A percentile compares a stretch with the other conserved stretches of the same genome.
phyloP scores from a whole-genome alignment of 2,797 vertebrate genomes.

The Enteromius anoplus region DNA sequence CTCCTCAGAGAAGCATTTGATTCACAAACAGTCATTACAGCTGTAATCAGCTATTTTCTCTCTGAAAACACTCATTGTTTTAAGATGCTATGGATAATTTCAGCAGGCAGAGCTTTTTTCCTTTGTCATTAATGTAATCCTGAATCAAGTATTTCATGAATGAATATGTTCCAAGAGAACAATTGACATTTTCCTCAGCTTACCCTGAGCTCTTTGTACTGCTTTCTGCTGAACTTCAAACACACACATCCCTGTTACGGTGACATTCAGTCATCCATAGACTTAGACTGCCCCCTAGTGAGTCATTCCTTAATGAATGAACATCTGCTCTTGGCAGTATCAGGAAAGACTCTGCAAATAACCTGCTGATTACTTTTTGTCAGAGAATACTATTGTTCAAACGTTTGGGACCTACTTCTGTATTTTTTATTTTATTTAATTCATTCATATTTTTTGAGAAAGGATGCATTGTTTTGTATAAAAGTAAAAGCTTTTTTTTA shows the following conservation, averaged over 20 bases:
- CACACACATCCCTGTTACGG: not conserved
- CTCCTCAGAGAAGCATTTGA: slow-evolving; percentile 51
- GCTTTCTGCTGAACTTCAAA: slow-evolving; percentile 25
- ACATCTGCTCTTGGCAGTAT: slow-evolving; percentile 40
- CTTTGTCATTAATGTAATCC: slow-evolving; percentile 23
- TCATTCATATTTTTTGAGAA: not conserved
- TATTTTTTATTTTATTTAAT: too few relatives aligned
- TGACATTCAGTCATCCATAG: slow-evolving; percentile 27
- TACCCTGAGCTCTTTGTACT: slow-evolving; percentile 36
- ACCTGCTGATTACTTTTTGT: slow-evolving; percentile 35
- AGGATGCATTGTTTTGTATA: not conserved
- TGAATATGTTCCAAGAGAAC: slow-evolving; percentile 22
- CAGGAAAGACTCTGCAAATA: slow-evolving; percentile 30
- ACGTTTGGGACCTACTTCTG: not conserved
- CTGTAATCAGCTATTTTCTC: slow-evolving; percentile 45
- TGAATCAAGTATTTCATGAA: slow-evolving; percentile 21
- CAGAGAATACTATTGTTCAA: not conserved
- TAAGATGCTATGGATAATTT: slow-evolving; percentile 30
- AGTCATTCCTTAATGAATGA: not conserved
- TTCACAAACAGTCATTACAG: slow-evolving; percentile 52
- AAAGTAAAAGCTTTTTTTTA: not conserved
- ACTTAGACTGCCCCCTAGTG: slow-evolving; percentile 58
- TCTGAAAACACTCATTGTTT: slow-evolving; percentile 40
- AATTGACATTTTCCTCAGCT: slow-evolving; percentile 37
- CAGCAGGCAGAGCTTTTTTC: slow-evolving; percentile 12